Conservation (phyloP, 2,797 vertebrate genomes). For the Tadarida brasiliensis region DNA sequence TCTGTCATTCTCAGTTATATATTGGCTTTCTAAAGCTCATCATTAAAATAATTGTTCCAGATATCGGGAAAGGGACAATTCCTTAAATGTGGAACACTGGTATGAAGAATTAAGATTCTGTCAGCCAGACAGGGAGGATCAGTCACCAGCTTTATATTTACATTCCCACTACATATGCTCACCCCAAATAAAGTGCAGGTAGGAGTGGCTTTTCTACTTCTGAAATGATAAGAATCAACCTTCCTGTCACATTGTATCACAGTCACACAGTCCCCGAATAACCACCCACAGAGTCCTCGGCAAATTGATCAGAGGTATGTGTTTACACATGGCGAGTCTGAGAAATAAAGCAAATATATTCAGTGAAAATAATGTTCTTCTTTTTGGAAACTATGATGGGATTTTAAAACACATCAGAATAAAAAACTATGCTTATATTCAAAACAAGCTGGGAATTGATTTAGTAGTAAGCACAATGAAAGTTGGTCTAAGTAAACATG, state of each 20-base stretch:
- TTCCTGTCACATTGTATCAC: neutral
- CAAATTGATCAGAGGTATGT: neutral
- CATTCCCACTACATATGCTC: neutral
- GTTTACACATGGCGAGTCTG: neutral
- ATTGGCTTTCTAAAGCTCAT: neutral
- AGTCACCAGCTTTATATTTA: neutral
- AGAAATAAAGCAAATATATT: neutral
- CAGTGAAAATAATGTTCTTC: neutral
- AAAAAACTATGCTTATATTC: neutral
- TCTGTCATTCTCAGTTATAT: neutral
- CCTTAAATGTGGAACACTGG: neutral
- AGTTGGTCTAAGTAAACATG: neutral
- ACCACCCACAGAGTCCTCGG: neutral
- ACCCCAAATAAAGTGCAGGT: neutral
- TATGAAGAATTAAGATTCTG: neutral
- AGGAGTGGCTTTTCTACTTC: neutral
- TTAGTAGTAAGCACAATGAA: neutral
- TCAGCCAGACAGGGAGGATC: neutral
- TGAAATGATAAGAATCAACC: conserved; percentile 35
- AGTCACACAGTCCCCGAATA: neutral
- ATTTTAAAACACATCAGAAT: neutral
- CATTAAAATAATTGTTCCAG: neutral
- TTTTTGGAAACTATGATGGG: neutral
- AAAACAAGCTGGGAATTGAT: neutral
- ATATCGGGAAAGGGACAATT: neutral